These are phyloP conservation scores for Pseudoips prasinana DNA, from an alignment of 2,888 invertebrate species.

Conservation along the genomic window DNA sequence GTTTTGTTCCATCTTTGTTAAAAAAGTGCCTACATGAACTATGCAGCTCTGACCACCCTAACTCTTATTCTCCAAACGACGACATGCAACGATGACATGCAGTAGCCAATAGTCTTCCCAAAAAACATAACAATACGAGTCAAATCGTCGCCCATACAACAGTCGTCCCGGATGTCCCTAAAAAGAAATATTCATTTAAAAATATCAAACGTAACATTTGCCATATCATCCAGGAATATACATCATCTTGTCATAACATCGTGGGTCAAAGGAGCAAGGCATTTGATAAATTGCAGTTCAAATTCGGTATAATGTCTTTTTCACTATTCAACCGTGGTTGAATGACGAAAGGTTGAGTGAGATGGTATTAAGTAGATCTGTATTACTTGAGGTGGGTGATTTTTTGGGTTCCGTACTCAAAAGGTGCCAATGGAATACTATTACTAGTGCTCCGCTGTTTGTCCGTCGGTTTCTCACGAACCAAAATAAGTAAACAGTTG, in stretches of 20 bases:
- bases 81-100: constrained; percentile 50
- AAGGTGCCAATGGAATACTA: too few relatives aligned
- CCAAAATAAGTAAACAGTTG: too few relatives aligned
- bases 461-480: too few relatives aligned
- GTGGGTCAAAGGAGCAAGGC: constrained; percentile 75
- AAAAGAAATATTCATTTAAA: constrained; percentile 51
- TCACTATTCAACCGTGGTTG: constrained; percentile 63
- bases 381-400: constrained; percentile 27
- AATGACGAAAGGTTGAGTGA: constrained; percentile 64
- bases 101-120: constrained; percentile 42
- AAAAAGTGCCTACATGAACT: too few relatives aligned
- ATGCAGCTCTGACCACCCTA: too few relatives aligned
- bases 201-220: constrained; percentile 62
- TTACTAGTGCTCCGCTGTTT: too few relatives aligned
- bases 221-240: constrained; percentile 77
- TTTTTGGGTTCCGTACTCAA: too few relatives aligned
- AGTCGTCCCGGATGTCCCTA: constrained; percentile 71
- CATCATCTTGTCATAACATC: constrained; percentile 80
- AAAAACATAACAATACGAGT: constrained; percentile 43
- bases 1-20: too few relatives aligned
- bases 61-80: too few relatives aligned
- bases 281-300: constrained; percentile 79
- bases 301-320: constrained; percentile 81
- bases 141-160: constrained; percentile 51
- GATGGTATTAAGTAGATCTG: constrained; percentile 34